Base-by-base conservation (phyloP, 1,140 invertebrate species). In the Aphelenchoides besseyi region DNA sequence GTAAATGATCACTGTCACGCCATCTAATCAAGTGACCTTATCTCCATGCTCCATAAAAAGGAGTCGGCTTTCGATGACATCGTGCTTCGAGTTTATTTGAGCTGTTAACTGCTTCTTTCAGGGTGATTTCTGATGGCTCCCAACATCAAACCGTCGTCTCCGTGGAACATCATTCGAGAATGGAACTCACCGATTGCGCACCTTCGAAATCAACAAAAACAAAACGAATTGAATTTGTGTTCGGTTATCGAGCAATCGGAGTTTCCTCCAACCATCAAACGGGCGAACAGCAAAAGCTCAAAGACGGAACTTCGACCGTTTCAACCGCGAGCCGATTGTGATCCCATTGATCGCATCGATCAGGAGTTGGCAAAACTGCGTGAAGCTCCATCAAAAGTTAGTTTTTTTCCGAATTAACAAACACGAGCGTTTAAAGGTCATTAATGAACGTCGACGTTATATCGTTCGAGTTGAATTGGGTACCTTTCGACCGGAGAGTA, bases 181-280 rank as follows among this genome's bases (percentile, higher is more conserved):
- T 59, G 55, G 55, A 59, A 59, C 55, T 59, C 55, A 23, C 55
- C 55, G 18, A 41, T 41, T 41, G n/a, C n/a, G n/a, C n/a, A n/a
- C 37, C 55, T 59, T 5, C 55, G 55, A 8, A 59, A 59, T 59
- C 55, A 59, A 59, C 5, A 29, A 23, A 59, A 59, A 23, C 5
- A 59, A 33, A 5, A 33, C 5, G 55, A 59, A 12, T 28, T 29
- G 55, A 28, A 59, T n/a, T n/a, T n/a, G n/a, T n/a, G n/a, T n/a
- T n/a, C n/a, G n/a, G n/a, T n/a, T n/a, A n/a, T n/a, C n/a, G n/a
- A n/a, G n/a, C n/a, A n/a, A n/a, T n/a, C n/a, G n/a, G n/a, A n/a
- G n/a, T 48, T 23, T 48, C 41, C 41, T 12, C 41, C 41, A 33
- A 8, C 55, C 5, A 33, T 5, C 55, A 5, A 8, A 5, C 5